These are phyloP conservation scores for Phalacrocorax aristotelis DNA, from an alignment of 2,113 vertebrate genomes.

Conservation along the genomic window DNA sequence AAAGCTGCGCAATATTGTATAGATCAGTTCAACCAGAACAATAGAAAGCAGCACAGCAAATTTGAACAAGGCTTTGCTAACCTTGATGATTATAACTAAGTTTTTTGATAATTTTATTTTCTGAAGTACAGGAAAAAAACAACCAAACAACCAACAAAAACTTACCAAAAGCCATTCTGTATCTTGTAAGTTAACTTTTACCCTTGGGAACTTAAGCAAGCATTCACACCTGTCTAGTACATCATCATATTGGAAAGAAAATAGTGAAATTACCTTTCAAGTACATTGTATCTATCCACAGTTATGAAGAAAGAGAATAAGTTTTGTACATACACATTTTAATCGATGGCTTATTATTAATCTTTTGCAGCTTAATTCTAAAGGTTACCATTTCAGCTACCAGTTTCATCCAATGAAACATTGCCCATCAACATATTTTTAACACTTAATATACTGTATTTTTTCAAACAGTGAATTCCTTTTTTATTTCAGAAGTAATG, in stretches of 20 bases:
- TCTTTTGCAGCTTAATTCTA: not conserved
- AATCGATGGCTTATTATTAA: not conserved
- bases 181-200: not conserved
- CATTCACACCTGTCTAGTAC: not conserved
- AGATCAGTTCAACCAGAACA: not conserved
- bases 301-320: not conserved
- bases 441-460: not conserved
- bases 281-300: not conserved
- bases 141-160: not conserved
- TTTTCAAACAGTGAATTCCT: not conserved
- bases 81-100: not conserved
- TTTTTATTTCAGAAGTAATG: not conserved
- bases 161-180: not conserved
- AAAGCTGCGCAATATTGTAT: not conserved
- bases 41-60: not conserved
- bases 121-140: not conserved
- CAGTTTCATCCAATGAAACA: not conserved
- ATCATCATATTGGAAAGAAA: not conserved
- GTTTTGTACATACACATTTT: not conserved
- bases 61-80: not conserved
- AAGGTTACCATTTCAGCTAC: not conserved
- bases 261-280: not conserved
- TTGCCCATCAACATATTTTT: not conserved
- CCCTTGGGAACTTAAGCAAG: not conserved
- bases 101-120: not conserved